Conservation (phyloP, 2,888 invertebrate species). For the Torymus aiolomorphi region DNA sequence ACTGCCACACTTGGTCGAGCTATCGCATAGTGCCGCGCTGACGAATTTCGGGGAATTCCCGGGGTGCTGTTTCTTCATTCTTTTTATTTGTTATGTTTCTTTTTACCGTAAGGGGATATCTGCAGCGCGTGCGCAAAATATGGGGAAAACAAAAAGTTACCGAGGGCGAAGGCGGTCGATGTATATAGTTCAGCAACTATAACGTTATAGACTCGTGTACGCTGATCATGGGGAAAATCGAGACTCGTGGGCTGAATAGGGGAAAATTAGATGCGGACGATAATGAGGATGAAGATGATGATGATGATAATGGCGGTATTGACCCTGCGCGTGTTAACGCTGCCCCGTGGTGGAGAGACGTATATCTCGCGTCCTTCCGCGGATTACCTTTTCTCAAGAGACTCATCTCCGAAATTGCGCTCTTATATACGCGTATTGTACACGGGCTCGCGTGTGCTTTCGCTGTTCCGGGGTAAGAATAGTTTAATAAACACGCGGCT, state of each 20-base stretch:
- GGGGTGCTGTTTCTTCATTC: background rate
- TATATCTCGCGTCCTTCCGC: background rate
- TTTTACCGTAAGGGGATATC: conserved; percentile 16
- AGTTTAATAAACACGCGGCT: too few species aligned
- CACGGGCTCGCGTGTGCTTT: background rate
- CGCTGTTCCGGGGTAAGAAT: background rate
- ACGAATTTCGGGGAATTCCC: conserved; percentile 40
- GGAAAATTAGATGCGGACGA: conserved; percentile 39
- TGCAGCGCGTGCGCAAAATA: background rate
- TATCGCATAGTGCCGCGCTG: background rate
- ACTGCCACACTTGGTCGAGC: background rate
- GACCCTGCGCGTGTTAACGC: conserved; percentile 4
- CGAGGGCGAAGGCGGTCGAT: background rate
- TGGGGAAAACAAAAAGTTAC: background rate
- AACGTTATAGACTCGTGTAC: too few species aligned
- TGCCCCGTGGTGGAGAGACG: too few species aligned
- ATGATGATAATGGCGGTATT: conserved; percentile 39
- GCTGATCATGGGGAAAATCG: background rate
- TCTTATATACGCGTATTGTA: background rate
- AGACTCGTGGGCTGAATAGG: conserved; percentile 1
- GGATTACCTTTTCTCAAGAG: conserved; percentile 37
- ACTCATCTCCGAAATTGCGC: conserved; percentile 30
- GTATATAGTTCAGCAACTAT: too few species aligned
- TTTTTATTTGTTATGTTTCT: background rate
- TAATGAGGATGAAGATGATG: conserved; percentile 23